Percentiles rank a stretch among this genome's conserved stretches.
phyloP scores from a whole-genome alignment of 2,797 vertebrate genomes.

The Spinibarbus caldwelli region DNA sequence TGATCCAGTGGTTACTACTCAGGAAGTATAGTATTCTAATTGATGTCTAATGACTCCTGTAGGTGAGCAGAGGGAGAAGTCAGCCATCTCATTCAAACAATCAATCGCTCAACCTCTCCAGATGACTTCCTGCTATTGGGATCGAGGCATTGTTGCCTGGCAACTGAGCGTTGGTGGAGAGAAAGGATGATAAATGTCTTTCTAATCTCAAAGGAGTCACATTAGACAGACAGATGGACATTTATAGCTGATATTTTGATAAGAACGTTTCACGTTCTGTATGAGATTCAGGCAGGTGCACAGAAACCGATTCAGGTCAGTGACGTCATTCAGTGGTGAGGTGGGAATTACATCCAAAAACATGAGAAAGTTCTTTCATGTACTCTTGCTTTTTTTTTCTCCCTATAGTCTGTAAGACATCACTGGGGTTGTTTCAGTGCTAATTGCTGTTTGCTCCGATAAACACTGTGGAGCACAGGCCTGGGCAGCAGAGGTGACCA shows the following conservation, averaged over 20 bases:
- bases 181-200: conserved; percentile 18
- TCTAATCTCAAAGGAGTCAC: conserved; percentile 51
- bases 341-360: background rate
- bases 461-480: background rate
- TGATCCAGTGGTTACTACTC: conserved; percentile 10
- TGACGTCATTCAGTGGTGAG: background rate
- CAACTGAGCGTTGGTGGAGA: conserved; percentile 62
- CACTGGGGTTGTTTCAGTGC: background rate
- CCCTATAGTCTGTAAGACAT: background rate
- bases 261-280: conserved; percentile 54
- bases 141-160: conserved; percentile 70
- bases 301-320: background rate
- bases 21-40: conserved; percentile 20
- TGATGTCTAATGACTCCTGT: conserved; percentile 16
- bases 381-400: background rate
- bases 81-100: conserved; percentile 29
- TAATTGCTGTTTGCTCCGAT: background rate
- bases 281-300: conserved; percentile 26
- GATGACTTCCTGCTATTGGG: conserved; percentile 55
- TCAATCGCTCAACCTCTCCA: conserved; percentile 36
- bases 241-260: conserved; percentile 40
- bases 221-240: conserved; percentile 14
- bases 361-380: background rate
- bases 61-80: conserved; percentile 38
- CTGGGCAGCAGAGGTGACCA: background rate